Base-by-base conservation (phyloP, 2,888 invertebrate genomes). In the Ganaspis brasiliensis region DNA sequence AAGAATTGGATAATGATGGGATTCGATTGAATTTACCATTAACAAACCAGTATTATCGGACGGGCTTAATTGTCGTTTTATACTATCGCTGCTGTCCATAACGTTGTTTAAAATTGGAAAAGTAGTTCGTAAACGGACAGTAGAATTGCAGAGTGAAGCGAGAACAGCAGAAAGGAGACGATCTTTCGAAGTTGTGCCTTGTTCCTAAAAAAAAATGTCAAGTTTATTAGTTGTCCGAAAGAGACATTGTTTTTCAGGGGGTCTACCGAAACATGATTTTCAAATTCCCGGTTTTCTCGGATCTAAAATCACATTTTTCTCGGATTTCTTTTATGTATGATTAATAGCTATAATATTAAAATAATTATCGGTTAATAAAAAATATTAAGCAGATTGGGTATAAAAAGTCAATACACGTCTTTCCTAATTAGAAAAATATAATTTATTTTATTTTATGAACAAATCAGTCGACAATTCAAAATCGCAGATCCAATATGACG, bases 81-180 rank as follows among this genome's bases (percentile, higher is more conserved):
- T 87, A 26, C 89, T 90, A 76, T 93, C 91, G 2, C 92, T 92
- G 81, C 91, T 92, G 70, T 92, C 92, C 88, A 90, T 90, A 12
- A 91, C 89, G 67, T 91, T 92, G 70, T 85, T 94, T 73, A 96
- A 92, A 76, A 96, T 93, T 8, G 96, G 96, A 91, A 96, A 95
- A 31, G 96, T 96, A 76, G 94, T 95, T 40, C 96, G 93, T 37
- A 97, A 92, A 78, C 96, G 94, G 19, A 96, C 94, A 1, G 94
- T 94, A 0, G 96, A 96, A 59, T 95, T 95, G 87, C 97, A 97
- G 81, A 98, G 93, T 0, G 98, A 96, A 57, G 97, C 96, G 79
- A 98, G 93, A 2, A 97, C 96, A 0, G 98, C 96, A 80, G 96
- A 95, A 72, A 97, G 90, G 1, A 97, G 92, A 73, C 95, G 93